phyloP scores from a whole-genome alignment of 2,797 vertebrate genomes.

The Rallus crepitans region DNA sequence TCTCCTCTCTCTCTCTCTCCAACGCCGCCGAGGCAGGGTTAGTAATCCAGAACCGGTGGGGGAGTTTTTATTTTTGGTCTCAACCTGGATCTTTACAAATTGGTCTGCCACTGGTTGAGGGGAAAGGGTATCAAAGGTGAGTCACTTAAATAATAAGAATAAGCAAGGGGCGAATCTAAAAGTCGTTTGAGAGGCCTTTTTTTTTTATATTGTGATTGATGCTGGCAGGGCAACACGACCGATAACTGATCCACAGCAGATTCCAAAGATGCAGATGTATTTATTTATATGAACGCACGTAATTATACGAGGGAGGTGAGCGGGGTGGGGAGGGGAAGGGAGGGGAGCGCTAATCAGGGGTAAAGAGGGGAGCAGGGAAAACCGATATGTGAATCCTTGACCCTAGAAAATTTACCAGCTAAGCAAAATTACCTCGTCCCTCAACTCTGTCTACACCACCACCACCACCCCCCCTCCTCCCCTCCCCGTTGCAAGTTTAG shows the following conservation, averaged over 20 bases:
- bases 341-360: not conserved
- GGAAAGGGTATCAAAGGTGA: slow-evolving; percentile 59
- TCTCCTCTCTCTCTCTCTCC: not conserved
- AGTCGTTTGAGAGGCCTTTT: not conserved
- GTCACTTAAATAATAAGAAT: not conserved
- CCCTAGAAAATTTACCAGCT: slow-evolving; percentile 2
- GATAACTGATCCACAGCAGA: not conserved
- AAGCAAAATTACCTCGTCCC: slow-evolving; percentile 42
- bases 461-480: not conserved
- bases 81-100: slow-evolving; percentile 48
- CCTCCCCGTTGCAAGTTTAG: slow-evolving; percentile 62
- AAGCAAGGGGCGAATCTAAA: not conserved
- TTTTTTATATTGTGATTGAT: not conserved
- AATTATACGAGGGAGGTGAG: not conserved
- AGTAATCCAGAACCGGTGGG: not conserved
- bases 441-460: not conserved
- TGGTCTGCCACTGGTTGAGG: not conserved
- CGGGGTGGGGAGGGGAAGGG: not conserved
- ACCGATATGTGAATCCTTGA: not conserved
- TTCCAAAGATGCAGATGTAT: not conserved
- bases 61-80: not conserved
- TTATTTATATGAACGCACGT: not conserved
- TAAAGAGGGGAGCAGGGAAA: not conserved
- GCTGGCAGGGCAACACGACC: not conserved
- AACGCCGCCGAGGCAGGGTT: not conserved